Evolutionary conservation across 2,797 vertebrate species (phyloP).

Genomic region (Eutrigla gurnardus): DNA sequence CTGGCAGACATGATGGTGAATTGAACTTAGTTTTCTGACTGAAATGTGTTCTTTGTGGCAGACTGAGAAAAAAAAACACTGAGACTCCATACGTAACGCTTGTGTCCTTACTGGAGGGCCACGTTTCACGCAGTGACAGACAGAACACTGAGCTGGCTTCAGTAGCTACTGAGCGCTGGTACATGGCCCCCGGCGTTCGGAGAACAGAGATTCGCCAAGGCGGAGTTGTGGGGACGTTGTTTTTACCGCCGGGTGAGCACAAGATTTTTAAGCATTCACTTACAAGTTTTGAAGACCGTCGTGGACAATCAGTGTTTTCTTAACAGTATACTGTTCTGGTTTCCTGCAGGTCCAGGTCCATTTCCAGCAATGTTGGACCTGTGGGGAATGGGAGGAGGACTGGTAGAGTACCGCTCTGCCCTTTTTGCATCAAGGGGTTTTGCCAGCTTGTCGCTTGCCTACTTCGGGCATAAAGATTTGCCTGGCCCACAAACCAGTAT

Average conservation of each 20-base stretch:
- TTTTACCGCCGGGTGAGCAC: conserved; percentile 84
- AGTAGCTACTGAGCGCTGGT: conserved; percentile 77
- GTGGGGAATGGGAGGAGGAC: conserved; percentile 86
- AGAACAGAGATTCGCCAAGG: conserved; percentile 80
- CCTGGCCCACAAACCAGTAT: conserved; percentile 61
- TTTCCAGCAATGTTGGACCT: conserved; percentile 89
- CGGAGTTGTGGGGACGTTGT: conserved; percentile 82
- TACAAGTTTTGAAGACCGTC: not conserved
- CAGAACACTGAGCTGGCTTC: conserved; percentile 67
- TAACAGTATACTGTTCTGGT: conserved; percentile 1
- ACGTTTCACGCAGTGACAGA: conserved; percentile 62
- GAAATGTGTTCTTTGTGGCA: conserved; percentile 51
- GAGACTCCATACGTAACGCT: conserved; percentile 77
- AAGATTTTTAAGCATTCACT: not conserved
- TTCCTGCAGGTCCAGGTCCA: conserved; percentile 83
- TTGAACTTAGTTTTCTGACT: not conserved
- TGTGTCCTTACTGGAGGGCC: conserved; percentile 79
- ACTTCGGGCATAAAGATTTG: conserved; percentile 86
- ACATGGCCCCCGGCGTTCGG: conserved; percentile 79
- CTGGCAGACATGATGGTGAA: not conserved
- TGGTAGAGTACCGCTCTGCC: conserved; percentile 86
- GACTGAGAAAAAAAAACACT: conserved; percentile 76
- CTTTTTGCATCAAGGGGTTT: conserved; percentile 87
- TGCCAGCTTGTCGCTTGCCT: conserved; percentile 84
- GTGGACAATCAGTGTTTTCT: not conserved